A percentile compares a stretch with the other conserved stretches of the same genome.
phyloP scores from a whole-genome alignment of 1,140 invertebrate species.

The Aphelenchoides besseyi region DNA sequence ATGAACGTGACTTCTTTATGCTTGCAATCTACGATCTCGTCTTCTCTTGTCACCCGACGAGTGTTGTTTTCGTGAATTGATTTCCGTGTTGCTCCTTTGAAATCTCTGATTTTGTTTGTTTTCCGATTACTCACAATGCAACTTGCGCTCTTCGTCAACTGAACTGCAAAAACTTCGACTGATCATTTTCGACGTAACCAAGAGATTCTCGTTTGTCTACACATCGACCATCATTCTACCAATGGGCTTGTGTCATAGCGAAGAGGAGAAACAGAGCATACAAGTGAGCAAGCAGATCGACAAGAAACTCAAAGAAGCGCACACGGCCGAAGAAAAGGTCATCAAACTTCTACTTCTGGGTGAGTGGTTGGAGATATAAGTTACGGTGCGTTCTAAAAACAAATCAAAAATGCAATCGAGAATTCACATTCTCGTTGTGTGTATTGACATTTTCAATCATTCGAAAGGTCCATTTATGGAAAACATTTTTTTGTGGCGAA shows the following conservation, averaged over 20 bases:
- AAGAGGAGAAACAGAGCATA: conserved; percentile 48
- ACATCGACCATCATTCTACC: not conserved
- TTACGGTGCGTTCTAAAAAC: conserved; percentile 26
- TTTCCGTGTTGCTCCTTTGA: too few relatives aligned
- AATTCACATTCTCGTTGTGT: not conserved
- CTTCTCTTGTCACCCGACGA: too few relatives aligned
- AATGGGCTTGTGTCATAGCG: conserved; percentile 54
- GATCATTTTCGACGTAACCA: not conserved
- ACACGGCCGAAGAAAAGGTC: conserved; percentile 49
- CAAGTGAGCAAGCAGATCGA: conserved; percentile 44
- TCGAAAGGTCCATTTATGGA: not conserved
- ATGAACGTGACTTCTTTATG: too few relatives aligned
- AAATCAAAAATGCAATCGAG: not conserved
- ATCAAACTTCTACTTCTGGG: conserved; percentile 59
- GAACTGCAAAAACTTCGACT: not conserved
- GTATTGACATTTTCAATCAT: not conserved
- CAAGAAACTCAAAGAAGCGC: conserved; percentile 47
- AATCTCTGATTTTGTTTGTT: not conserved
- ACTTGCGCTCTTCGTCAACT: not conserved
- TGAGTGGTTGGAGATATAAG: conserved; percentile 23
- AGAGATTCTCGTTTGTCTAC: not conserved
- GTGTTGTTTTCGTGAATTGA: too few relatives aligned
- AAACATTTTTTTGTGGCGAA: too few relatives aligned
- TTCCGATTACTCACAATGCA: not conserved
- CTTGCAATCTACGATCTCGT: too few relatives aligned